Conservation (phyloP, 2,888 invertebrate species). For the Acrobasis consociella region DNA sequence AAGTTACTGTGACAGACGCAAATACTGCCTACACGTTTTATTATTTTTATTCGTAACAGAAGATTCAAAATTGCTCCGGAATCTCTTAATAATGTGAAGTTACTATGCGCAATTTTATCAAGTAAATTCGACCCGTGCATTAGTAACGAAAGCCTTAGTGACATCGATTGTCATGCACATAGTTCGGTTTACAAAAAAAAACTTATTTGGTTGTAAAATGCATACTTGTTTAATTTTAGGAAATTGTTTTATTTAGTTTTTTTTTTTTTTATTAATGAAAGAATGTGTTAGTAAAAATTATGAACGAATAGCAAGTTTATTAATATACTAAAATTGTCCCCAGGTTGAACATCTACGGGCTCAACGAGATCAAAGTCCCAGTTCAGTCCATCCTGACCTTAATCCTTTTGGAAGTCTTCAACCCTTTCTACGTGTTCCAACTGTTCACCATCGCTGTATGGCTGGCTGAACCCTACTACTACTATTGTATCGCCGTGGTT, state of each 20-base stretch:
- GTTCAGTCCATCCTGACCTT: slow-evolving; percentile 88
- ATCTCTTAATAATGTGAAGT: no score
- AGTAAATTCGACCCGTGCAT: not conserved
- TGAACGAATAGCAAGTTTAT: not conserved
- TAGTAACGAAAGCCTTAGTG: not conserved
- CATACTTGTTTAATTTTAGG: no score
- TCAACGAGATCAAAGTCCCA: slow-evolving; percentile 92
- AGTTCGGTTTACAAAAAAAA: not conserved
- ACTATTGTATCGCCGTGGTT: slow-evolving; percentile 94
- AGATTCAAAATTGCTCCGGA: no score
- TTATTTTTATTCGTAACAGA: no score
- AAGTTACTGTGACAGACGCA: not conserved
- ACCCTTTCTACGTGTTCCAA: slow-evolving; percentile 98
- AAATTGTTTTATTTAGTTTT: no score
- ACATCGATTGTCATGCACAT: not conserved
- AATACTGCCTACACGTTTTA: no score
- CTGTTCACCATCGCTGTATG: slow-evolving; percentile 94
- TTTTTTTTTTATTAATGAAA: no score
- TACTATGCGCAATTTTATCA: no score
- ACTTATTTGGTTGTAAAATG: no score
- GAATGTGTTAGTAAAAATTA: no score
- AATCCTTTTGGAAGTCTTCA: slow-evolving; percentile 91
- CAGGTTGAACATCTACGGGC: slow-evolving; percentile 91
- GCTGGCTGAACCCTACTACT: slow-evolving; percentile 94
- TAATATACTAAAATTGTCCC: not conserved